Evolutionary conservation across 2,888 invertebrate genomes (phyloP).

Genomic region (Campaea margaritaria): DNA sequence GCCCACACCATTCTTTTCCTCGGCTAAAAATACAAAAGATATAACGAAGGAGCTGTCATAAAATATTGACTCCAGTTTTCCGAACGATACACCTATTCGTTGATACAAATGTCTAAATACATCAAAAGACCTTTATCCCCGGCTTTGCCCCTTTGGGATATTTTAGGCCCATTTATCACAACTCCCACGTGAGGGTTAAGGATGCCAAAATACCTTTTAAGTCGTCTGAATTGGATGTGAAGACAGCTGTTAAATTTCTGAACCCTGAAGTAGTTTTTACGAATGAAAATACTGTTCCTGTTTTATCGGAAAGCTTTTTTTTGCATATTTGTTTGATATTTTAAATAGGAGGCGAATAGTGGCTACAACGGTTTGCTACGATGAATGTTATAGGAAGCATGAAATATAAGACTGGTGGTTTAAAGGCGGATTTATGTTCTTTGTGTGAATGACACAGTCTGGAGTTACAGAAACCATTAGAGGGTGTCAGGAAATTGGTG

Average conservation of each 20-base stretch:
- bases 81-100: constrained; percentile 5
- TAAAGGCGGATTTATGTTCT: too few species aligned
- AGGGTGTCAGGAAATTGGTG: too few species aligned
- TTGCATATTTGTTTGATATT: too few species aligned
- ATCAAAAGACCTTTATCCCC: constrained; percentile 20
- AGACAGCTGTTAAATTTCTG: not conserved
- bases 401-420: too few species aligned
- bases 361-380: too few species aligned
- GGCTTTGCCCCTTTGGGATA: constrained; percentile 9
- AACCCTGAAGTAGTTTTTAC: too few species aligned
- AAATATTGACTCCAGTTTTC: constrained; percentile 3
- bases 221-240: constrained; percentile 8
- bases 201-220: constrained; percentile 6
- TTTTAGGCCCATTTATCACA: constrained; percentile 8
- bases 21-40: not conserved
- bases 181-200: not conserved
- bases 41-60: not conserved
- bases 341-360: too few species aligned
- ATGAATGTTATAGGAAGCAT: too few species aligned
- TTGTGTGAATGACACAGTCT: too few species aligned
- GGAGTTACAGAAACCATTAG: too few species aligned
- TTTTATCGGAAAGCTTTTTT: too few species aligned
- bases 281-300: too few species aligned
- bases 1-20: not conserved
- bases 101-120: constrained; percentile 22